Evolutionary conservation across 2,888 invertebrate genomes (phyloP).

Genomic region (Xylophagus ater): DNA sequence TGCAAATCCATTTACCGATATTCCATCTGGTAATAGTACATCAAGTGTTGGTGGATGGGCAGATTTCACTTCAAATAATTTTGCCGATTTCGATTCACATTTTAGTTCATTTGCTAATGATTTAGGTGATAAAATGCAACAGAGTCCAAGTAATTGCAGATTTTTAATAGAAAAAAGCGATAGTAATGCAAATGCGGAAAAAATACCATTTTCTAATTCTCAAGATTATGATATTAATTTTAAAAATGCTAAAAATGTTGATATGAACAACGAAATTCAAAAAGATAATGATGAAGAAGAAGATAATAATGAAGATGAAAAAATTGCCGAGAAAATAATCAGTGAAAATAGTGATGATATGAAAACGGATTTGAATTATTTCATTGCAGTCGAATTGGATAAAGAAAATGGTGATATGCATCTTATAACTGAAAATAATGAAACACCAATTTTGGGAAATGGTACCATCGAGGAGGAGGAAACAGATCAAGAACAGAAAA

Average conservation of each 20-base stretch:
- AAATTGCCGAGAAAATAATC: too few relatives aligned
- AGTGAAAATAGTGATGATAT: too few relatives aligned
- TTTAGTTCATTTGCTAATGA: conserved; percentile 31
- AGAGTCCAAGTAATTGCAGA: conserved; percentile 13
- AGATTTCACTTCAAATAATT: conserved; percentile 31
- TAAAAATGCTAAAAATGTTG: conserved; percentile 16
- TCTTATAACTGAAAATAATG: too few relatives aligned
- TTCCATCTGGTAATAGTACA: conserved; percentile 7
- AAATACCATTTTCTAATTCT: conserved; percentile 18
- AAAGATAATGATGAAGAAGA: too few relatives aligned
- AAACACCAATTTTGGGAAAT: too few relatives aligned
- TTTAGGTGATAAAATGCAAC: conserved; percentile 21
- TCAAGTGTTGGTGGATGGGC: conserved; percentile 23
- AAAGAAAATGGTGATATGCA: too few relatives aligned
- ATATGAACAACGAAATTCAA: conserved; percentile 17
- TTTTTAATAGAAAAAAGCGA: conserved; percentile 27
- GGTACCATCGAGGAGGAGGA: too few relatives aligned
- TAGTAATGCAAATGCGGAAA: conserved; percentile 34
- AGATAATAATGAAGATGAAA: too few relatives aligned
- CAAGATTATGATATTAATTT: conserved; percentile 14
- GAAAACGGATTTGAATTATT: too few relatives aligned
- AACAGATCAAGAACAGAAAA: too few relatives aligned
- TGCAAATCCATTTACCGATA: conserved; percentile 22
- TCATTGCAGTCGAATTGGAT: too few relatives aligned
- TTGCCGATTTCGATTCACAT: conserved; percentile 38